phyloP scores from a whole-genome alignment of 1,140 invertebrate genomes.

The Drepana arcuata region DNA sequence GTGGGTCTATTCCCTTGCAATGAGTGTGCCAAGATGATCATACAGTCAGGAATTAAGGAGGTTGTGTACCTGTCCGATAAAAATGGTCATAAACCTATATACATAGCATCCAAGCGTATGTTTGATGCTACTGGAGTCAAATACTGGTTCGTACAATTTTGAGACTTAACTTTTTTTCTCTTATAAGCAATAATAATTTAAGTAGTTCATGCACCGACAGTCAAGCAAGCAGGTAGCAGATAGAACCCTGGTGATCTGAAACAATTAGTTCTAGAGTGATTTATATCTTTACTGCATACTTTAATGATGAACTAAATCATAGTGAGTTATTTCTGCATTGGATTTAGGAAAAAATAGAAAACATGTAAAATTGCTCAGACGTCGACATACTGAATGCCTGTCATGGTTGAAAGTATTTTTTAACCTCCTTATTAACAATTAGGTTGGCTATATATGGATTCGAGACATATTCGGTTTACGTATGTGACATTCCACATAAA shows the following conservation, averaged over 20 bases:
- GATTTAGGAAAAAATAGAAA: too few species aligned
- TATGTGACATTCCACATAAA: too few species aligned
- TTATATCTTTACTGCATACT: not conserved
- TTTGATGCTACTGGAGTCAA: conserved; percentile 82
- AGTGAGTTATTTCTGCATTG: not conserved
- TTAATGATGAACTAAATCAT: not conserved
- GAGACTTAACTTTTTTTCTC: too few species aligned
- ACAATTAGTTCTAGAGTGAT: not conserved
- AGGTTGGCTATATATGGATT: too few species aligned
- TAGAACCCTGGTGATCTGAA: too few species aligned
- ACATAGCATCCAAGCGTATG: conserved; percentile 85
- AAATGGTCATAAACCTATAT: conserved; percentile 77
- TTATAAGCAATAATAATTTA: not conserved
- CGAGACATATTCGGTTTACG: too few species aligned
- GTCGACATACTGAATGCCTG: too few species aligned
- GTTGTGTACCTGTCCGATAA: conserved; percentile 89
- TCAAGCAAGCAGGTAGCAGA: not conserved
- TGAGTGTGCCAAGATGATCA: conserved; percentile 97
- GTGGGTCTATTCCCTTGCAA: conserved; percentile 95
- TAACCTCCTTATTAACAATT: too few species aligned
- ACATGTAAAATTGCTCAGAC: too few species aligned
- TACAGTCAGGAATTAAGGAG: conserved; percentile 91
- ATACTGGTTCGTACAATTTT: conserved; percentile 60
- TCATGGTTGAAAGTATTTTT: too few species aligned
- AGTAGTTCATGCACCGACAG: not conserved